Evolutionary conservation across 2,113 vertebrate species (phyloP).

Genomic region (Xenus cinereus): DNA sequence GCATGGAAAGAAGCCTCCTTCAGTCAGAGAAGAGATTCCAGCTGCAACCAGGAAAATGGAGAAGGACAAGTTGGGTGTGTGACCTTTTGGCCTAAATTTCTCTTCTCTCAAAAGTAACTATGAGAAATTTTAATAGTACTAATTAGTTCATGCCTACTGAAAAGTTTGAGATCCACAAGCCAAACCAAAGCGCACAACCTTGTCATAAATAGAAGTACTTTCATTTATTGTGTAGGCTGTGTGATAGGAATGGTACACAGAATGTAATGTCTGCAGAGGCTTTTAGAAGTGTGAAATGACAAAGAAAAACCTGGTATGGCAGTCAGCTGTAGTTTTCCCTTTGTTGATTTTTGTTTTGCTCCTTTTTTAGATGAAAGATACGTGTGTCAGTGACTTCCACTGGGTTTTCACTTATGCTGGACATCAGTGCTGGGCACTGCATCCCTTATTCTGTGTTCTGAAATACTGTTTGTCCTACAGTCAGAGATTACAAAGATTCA

Average conservation of each 20-base stretch:
- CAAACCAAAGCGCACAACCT: background rate
- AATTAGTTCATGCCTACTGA: background rate
- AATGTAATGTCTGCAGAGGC: background rate
- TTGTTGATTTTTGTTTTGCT: background rate
- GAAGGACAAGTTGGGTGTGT: background rate
- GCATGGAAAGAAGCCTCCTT: background rate
- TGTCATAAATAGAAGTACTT: background rate
- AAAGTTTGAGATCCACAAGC: background rate
- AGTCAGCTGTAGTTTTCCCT: background rate
- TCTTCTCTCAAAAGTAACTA: background rate
- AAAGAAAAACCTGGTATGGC: background rate
- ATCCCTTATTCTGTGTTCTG: background rate
- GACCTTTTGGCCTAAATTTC: background rate
- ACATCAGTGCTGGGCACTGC: background rate
- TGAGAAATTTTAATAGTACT: background rate
- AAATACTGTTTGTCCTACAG: background rate
- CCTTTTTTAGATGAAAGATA: background rate
- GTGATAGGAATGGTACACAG: background rate
- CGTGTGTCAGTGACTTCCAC: background rate
- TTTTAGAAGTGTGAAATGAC: background rate
- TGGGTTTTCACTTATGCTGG: background rate
- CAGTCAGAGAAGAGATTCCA: background rate
- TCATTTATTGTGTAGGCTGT: background rate
- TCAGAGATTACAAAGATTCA: background rate
- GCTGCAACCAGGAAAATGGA: background rate